These are phyloP conservation scores for Diabrotica undecimpunctata DNA, from an alignment of 1,140 invertebrate species.

Conservation along the genomic window DNA sequence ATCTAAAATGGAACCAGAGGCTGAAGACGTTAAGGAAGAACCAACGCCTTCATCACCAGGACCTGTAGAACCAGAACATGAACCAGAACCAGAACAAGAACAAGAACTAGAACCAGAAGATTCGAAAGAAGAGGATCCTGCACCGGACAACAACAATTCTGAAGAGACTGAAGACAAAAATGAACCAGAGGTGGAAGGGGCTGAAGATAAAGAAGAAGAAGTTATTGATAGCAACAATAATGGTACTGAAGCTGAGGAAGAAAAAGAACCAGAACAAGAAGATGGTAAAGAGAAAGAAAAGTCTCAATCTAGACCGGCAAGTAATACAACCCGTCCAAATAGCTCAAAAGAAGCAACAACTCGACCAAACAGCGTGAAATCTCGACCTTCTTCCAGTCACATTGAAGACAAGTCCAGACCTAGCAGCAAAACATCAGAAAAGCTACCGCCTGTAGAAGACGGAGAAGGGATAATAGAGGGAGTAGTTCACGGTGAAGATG, in stretches of 20 bases:
- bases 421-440: conserved; percentile 16
- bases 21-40: too few species aligned
- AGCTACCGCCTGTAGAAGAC: conserved; percentile 38
- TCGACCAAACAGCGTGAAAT: conserved; percentile 11
- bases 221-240: conserved; percentile 21
- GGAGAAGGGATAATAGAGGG: conserved; percentile 41
- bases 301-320: conserved; percentile 10
- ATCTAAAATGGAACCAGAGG: too few species aligned
- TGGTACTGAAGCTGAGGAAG: conserved; percentile 2
- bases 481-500: conserved; percentile 60
- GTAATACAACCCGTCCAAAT: conserved; percentile 28
- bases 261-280: background rate
- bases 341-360: conserved; percentile 24
- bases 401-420: conserved; percentile 15
- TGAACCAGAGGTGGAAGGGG: conserved; percentile 30
- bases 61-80: too few species aligned
- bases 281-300: conserved; percentile 21
- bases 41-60: too few species aligned
- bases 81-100: conserved; percentile 38
- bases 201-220: conserved; percentile 43
- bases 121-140: background rate
- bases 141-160: background rate
- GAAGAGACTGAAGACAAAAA: conserved; percentile 41
- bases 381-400: conserved; percentile 9
- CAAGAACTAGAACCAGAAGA: conserved; percentile 24